phyloP scores from a whole-genome alignment of 2,888 invertebrate species.

The Spisula subtruncata region DNA sequence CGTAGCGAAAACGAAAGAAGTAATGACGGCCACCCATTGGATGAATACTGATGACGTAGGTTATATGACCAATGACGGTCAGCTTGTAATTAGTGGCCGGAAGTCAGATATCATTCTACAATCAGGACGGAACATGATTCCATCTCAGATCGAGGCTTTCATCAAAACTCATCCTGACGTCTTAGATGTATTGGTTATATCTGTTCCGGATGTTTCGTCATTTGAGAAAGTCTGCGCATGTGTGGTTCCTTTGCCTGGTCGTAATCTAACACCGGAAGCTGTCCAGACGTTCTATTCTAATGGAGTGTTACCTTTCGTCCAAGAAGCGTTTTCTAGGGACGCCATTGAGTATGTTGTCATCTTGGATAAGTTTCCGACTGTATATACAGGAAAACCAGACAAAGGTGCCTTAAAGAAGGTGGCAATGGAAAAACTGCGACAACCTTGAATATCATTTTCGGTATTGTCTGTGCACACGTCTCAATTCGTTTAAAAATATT shows the following conservation, averaged over 20 bases:
- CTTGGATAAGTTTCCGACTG: constrained; percentile 48
- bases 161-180: constrained; percentile 60
- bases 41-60: constrained; percentile 64
- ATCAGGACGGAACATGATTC: constrained; percentile 20
- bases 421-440: neutral
- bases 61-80: constrained; percentile 28
- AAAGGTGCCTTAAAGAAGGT: constrained; percentile 36
- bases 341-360: constrained; percentile 40
- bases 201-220: constrained; percentile 43
- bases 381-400: constrained; percentile 60
- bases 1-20: constrained; percentile 41
- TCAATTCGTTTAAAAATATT: no score
- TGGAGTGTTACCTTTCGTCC: neutral
- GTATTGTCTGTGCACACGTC: no score
- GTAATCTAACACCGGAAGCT: constrained; percentile 19
- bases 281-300: constrained; percentile 27
- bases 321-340: constrained; percentile 38
- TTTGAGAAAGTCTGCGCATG: constrained; percentile 59
- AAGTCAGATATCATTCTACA: constrained; percentile 50
- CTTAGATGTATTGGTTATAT: constrained; percentile 54
- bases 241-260: constrained; percentile 50
- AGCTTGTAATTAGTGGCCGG: constrained; percentile 41
- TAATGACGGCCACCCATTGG: constrained; percentile 42
- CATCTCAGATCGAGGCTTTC: constrained; percentile 47
- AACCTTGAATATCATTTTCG: no score